Evolutionary conservation across 1,140 invertebrate genomes (phyloP), one percentile per base, ranked within the genome.

Genomic region (Bombus affinis): DNA sequence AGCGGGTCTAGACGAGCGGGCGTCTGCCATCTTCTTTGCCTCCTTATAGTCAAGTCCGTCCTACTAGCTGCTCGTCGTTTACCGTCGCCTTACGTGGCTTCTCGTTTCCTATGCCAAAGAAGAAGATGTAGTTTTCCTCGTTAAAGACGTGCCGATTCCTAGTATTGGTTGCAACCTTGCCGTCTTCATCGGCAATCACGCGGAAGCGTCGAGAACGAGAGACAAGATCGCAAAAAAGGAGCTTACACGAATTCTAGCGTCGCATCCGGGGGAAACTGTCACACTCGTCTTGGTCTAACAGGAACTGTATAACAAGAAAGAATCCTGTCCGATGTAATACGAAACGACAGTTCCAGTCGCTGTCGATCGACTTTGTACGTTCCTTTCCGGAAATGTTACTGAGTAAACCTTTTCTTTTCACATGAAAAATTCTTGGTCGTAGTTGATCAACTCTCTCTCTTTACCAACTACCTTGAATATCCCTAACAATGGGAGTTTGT

Each of bases 21-120:
- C 91, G 91, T 88, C 85, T 88, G 86, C 85, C 83, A 86, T 89
- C 87, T 80, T 90, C 86, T 90, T 90, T 82, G 88, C 83, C 87
- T 89, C 88, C 89, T 91, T 89, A 86, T 89, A 90, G 88, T 76
- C 75, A 89, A 89, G 81, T 89, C 66, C 35, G 78, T 81, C 72
- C 66, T 66, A 66, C 72, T 53, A 81, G 81, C 47, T 70, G 74
- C 22, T 68, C 68, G 73, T 22, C 72, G 81, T 32, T 68, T 66
- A 68, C 28, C 84, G 35, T 80, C 74, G 86, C 75, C 86, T 91
- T 88, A 65, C 88, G 81, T 53, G 85, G 81, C 37, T 86, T 74
- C 82, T 32, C 86, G 71, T 70, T 76, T 57, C n/a, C 42, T 44
- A 59, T 37, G 44, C 75, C 77, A 44, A 73, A 79, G 57, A 84